phyloP scores from a whole-genome alignment of 2,888 invertebrate genomes.

The Euproctis similis region DNA sequence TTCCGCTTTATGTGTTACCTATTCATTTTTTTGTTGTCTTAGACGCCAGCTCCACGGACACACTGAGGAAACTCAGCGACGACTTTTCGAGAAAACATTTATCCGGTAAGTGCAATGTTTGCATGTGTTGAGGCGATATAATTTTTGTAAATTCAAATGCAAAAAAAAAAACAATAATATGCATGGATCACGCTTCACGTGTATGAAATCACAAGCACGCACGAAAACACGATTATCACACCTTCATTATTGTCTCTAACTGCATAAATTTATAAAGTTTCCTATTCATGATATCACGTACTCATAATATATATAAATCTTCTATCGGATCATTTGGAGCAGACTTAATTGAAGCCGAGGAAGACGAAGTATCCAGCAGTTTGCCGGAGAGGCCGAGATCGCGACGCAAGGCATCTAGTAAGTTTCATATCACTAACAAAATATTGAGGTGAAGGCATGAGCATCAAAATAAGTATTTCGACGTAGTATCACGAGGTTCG shows the following conservation, averaged over 20 bases:
- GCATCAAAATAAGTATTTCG: constrained; percentile 8
- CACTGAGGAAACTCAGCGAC: constrained; percentile 68
- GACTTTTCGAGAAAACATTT: constrained; percentile 73
- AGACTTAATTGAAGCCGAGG: constrained; percentile 77
- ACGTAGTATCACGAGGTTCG: constrained; percentile 17
- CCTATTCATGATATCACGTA: constrained; percentile 34
- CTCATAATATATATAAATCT: constrained; percentile 29
- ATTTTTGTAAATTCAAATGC: constrained; percentile 26
- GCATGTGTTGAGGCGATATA: constrained; percentile 17
- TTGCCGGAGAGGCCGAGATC: constrained; percentile 60
- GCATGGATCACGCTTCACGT: constrained; percentile 53
- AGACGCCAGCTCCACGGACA: constrained; percentile 71
- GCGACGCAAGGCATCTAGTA: constrained; percentile 76
- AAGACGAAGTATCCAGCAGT: constrained; percentile 70
- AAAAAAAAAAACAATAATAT: constrained; percentile 36
- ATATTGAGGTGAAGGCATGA: constrained; percentile 23
- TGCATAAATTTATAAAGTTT: constrained; percentile 39
- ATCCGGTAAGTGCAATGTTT: constrained; percentile 53
- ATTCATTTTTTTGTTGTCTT: constrained; percentile 69
- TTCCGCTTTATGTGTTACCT: constrained; percentile 68
- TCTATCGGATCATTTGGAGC: constrained; percentile 35
- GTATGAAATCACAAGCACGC: constrained; percentile 32
- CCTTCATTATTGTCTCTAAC: constrained; percentile 22
- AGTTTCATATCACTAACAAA: constrained; percentile 41
- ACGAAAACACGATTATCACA: constrained; percentile 27